Evolutionary conservation across 1,140 invertebrate species (phyloP).

Genomic region (Ostrea edulis): DNA sequence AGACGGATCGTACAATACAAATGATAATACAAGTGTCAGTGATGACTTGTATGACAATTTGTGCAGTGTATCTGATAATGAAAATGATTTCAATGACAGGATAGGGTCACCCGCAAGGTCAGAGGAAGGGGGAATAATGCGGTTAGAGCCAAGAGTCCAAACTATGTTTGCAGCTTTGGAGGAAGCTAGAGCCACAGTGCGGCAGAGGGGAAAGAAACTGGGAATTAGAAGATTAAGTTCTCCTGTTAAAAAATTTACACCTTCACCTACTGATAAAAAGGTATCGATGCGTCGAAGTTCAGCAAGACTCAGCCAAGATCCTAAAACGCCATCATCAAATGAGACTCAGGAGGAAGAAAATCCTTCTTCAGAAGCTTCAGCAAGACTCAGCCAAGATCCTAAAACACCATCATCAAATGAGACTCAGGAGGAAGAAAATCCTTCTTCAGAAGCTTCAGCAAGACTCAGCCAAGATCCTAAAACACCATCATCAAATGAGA

Average conservation of each 20-base stretch:
- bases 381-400: too few species aligned
- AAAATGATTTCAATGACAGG: slow-evolving; percentile 42
- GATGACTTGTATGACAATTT: slow-evolving; percentile 47
- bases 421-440: not conserved
- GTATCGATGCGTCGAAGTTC: not conserved
- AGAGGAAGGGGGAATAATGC: slow-evolving; percentile 38
- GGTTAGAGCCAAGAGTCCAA: slow-evolving; percentile 48
- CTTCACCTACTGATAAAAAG: slow-evolving; percentile 21
- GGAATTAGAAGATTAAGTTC: slow-evolving; percentile 42
- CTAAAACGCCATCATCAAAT: not conserved
- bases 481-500: not conserved
- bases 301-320: not conserved
- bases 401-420: not conserved
- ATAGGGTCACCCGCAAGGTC: slow-evolving; percentile 42
- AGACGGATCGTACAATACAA: slow-evolving; percentile 23
- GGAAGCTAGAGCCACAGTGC: slow-evolving; percentile 53
- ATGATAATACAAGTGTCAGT: not conserved
- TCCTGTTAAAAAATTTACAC: slow-evolving; percentile 40
- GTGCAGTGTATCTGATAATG: slow-evolving; percentile 53
- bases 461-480: not conserved
- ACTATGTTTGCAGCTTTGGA: slow-evolving; percentile 55
- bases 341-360: not conserved
- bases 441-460: not conserved
- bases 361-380: too few species aligned
- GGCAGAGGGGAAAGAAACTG: slow-evolving; percentile 37